Conservation (phyloP, 2,888 invertebrate genomes). For the Melangyna quadrimaculata region DNA sequence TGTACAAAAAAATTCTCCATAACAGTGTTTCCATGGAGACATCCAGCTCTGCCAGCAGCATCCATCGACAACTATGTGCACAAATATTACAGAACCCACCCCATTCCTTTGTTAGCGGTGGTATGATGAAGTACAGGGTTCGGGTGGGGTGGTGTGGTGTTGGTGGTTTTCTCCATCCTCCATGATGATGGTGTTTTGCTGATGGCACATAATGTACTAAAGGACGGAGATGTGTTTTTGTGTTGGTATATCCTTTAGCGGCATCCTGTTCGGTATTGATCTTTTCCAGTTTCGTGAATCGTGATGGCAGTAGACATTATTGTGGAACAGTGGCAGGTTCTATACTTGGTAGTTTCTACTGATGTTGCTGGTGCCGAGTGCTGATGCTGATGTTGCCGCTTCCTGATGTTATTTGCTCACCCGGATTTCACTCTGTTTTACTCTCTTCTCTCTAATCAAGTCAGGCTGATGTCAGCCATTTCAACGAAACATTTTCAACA, state of each 20-base stretch:
- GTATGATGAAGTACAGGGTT: neutral
- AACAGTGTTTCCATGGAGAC: conserved; percentile 45
- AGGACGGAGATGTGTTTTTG: conserved; percentile 2
- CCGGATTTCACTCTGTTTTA: conserved; percentile 58
- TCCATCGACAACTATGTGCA: conserved; percentile 28
- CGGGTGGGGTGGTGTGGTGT: conserved; percentile 3
- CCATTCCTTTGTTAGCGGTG: neutral
- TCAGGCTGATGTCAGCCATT: conserved; percentile 43
- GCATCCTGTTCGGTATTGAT: conserved; percentile 68
- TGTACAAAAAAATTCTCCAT: neutral
- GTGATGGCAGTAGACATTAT: conserved; percentile 21
- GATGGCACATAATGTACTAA: conserved; percentile 58
- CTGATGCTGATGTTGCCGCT: neutral
- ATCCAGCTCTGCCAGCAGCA: conserved; percentile 20
- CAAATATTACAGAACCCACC: conserved; percentile 25
- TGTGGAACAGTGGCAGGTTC: conserved; percentile 4
- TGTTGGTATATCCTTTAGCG: conserved; percentile 57
- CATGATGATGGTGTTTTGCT: conserved; percentile 20
- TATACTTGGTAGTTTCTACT: neutral
- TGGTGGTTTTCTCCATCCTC: conserved; percentile 55
- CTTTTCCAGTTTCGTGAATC: conserved; percentile 64
- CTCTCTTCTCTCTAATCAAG: conserved; percentile 57
- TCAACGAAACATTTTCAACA: conserved; percentile 57
- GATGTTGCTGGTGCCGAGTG: neutral
- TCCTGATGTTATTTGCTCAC: conserved; percentile 42